Percentiles rank a stretch among this genome's conserved stretches.
Evolutionary conservation across 1,140 invertebrate species (phyloP).

Genomic region (Epicauta chinensis): DNA sequence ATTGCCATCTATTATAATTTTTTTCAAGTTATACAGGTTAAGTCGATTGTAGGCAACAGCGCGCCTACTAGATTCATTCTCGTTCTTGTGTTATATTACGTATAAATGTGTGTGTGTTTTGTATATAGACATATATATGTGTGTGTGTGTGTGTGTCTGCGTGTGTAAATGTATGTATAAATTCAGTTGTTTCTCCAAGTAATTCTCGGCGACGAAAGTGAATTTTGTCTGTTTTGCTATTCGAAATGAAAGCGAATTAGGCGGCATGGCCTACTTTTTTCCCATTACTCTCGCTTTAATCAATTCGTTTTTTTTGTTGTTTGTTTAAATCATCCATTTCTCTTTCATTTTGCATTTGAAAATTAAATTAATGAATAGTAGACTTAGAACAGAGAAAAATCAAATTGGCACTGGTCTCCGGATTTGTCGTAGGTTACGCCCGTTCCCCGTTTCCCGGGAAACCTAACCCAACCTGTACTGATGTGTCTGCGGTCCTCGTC

Average conservation of each 20-base stretch:
- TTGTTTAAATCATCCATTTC: too few species aligned
- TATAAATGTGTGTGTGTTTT: neutral
- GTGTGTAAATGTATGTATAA: too few species aligned
- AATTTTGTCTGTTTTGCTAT: too few species aligned
- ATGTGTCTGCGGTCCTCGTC: neutral
- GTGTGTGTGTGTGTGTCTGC: too few species aligned
- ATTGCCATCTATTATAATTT: neutral
- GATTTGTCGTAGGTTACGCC: constrained; percentile 35
- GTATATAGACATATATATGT: too few species aligned
- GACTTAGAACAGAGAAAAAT: too few species aligned
- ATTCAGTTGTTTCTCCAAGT: too few species aligned
- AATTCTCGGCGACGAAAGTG: neutral
- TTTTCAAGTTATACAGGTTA: constrained; percentile 30
- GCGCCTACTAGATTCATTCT: constrained; percentile 29
- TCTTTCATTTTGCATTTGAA: neutral
- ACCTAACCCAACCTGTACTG: constrained; percentile 22
- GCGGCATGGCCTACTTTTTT: neutral
- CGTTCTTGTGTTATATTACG: constrained; percentile 18
- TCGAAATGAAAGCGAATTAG: too few species aligned
- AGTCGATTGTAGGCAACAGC: constrained; percentile 4
- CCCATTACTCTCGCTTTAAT: neutral
- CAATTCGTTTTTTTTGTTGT: too few species aligned
- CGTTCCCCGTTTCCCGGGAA: constrained; percentile 14
- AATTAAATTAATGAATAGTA: too few species aligned
- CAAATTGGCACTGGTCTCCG: too few species aligned